These are phyloP conservation scores for Danaus plexippus DNA, from an alignment of 1,140 invertebrate species.

Conservation along the genomic window DNA sequence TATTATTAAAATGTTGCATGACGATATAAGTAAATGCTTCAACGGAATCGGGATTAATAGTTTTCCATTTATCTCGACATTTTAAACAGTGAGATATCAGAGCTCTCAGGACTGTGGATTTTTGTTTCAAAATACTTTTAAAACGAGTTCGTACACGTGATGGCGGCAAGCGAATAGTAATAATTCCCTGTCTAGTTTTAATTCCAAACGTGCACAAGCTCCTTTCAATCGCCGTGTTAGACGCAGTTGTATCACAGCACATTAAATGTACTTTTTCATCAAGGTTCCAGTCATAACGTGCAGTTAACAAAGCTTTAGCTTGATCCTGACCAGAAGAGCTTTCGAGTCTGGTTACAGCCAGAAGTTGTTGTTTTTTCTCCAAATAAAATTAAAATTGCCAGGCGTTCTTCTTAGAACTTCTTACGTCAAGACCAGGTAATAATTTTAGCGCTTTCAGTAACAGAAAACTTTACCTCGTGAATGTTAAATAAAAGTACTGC, in stretches of 20 bases:
- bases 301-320: too few species aligned
- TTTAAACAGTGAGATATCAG: constrained; percentile 4
- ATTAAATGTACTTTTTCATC: constrained; percentile 18
- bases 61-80: constrained; percentile 30
- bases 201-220: constrained; percentile 16
- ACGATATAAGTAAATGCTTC: neutral
- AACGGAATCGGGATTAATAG: constrained; percentile 6
- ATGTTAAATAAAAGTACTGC: constrained; percentile 37
- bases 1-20: neutral
- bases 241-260: constrained; percentile 21
- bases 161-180: constrained; percentile 12
- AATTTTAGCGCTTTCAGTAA: constrained; percentile 33
- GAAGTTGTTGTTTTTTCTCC: constrained; percentile 2
- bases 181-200: constrained; percentile 4
- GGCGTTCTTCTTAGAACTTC: constrained; percentile 13
- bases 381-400: neutral
- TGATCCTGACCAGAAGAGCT: neutral
- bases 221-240: constrained; percentile 17
- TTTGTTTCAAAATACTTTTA: constrained; percentile 27
- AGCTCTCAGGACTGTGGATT: constrained; percentile 19
- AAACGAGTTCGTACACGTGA: constrained; percentile 20
- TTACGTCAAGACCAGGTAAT: constrained; percentile 5
- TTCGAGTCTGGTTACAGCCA: neutral
- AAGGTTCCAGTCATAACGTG: constrained; percentile 1
- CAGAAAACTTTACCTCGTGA: constrained; percentile 20